Conservation (phyloP, 2,797 vertebrate species). For the Eutrigla gurnardus region DNA sequence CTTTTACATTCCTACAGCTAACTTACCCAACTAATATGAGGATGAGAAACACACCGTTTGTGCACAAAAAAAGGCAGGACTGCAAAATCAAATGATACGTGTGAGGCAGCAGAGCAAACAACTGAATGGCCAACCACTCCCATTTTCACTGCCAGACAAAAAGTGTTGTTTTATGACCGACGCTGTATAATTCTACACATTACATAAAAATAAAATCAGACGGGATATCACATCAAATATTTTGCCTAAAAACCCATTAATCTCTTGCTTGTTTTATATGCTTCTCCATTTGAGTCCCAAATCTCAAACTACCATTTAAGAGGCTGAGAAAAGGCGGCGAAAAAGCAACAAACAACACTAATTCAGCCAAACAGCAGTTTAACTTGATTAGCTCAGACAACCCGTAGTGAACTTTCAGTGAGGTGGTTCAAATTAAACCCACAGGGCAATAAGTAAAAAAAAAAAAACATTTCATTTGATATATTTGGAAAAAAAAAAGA, state of each 20-base stretch:
- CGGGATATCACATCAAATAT: constrained; percentile 6
- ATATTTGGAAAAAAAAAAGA: constrained; percentile 27
- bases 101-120: constrained; percentile 5
- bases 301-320: constrained; percentile 17
- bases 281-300: constrained; percentile 28
- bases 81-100: constrained; percentile 25
- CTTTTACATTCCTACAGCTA: neutral
- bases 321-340: constrained; percentile 21
- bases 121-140: constrained; percentile 15
- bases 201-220: constrained; percentile 21
- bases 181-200: neutral
- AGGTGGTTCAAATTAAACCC: constrained; percentile 41
- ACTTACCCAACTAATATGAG: neutral
- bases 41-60: neutral
- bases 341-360: constrained; percentile 32
- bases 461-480: constrained; percentile 23
- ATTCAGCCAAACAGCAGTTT: constrained; percentile 46
- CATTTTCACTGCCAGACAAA: neutral
- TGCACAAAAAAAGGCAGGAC: neutral
- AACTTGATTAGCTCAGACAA: constrained; percentile 47
- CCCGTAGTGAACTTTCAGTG: constrained; percentile 20
- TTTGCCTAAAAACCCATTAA: constrained; percentile 21
- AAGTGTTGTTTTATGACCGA: constrained; percentile 6
- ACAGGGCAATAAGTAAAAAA: constrained; percentile 32
- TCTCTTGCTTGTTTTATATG: constrained; percentile 38